Evolutionary conservation across 2,797 vertebrate species (phyloP), one percentile per base, ranked within the genome.

Genomic region (Xenops minutus): DNA sequence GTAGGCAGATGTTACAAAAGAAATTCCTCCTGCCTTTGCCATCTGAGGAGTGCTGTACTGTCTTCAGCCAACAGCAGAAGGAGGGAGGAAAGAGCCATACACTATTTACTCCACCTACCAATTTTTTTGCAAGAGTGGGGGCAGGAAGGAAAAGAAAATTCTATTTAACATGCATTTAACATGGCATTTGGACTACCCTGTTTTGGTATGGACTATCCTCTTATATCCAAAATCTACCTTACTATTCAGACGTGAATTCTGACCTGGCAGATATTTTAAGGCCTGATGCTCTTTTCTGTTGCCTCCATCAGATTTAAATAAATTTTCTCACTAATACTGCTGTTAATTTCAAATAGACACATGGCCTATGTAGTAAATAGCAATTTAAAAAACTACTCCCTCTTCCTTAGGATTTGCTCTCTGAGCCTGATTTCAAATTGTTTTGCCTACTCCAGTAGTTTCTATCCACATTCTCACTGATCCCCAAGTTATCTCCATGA

Each of bases 1-100:
- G 75, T 86, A 85, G 91, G 66, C 95, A 88, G 85, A 95, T 96
- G 80, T 93, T 97, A 73, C 1, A 3, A 95, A 94, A 95, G 71
- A 88, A 96, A 96, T 95, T 95, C 58, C 75, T 96, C 20, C 75
- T 83, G 76, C 43, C 34, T 58, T 55, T 85, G 78, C 90, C 61
- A 72, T 91, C 78, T 4, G 18, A 76, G 67, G 54, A 81, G 56
- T 1, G 5, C 56, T 59, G 48, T 1, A 13, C 59, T 71, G n/a
- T 71, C 76, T 92, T 85, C 10, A 1, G 41, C 58, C 68, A 68
- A 63, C 62, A 80, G 24, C 4, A 5, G 26, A 81, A 46, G 56
- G 37, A 39, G 44, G 54, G 41, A 73, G 49, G 43, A 61, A 54
- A 89, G 46, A 84, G 16, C 24, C 54, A 12, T 46, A 17, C 4